Percentiles rank a stretch among this genome's conserved stretches.
These are phyloP conservation scores for Antheraea mylitta DNA, from an alignment of 1,140 invertebrate genomes.

Conservation along the genomic window DNA sequence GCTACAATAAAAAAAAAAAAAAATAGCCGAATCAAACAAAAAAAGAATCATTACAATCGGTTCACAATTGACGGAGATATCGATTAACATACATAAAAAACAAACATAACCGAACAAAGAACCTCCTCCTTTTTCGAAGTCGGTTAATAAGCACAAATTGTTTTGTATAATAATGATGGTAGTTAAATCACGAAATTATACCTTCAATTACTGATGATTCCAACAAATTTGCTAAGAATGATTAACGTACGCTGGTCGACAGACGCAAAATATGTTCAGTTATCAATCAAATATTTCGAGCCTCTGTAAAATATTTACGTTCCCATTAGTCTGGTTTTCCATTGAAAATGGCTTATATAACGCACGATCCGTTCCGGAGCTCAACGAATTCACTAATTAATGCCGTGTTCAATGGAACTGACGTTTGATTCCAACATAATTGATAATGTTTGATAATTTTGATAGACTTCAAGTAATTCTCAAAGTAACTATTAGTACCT, in stretches of 20 bases:
- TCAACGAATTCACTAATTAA: constrained; percentile 43
- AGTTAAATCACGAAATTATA: not conserved
- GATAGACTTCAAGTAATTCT: not conserved
- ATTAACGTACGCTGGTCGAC: constrained; percentile 15
- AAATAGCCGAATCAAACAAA: too few species aligned
- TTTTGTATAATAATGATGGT: too few species aligned
- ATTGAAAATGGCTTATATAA: constrained; percentile 33
- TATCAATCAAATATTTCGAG: constrained; percentile 38
- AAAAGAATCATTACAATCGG: too few species aligned
- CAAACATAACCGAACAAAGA: too few species aligned
- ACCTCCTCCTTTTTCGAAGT: too few species aligned
- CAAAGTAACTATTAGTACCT: too few species aligned
- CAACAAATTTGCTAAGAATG: constrained; percentile 14
- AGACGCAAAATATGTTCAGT: constrained; percentile 10
- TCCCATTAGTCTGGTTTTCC: constrained; percentile 32
- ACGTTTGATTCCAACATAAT: not conserved
- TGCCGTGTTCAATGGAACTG: constrained; percentile 16
- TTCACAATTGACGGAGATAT: too few species aligned
- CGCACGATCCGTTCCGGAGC: constrained; percentile 28
- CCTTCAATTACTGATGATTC: not conserved
- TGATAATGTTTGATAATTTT: not conserved
- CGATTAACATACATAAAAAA: too few species aligned
- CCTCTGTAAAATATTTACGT: constrained; percentile 40
- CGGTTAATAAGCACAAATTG: too few species aligned
- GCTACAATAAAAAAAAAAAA: too few species aligned